Evolutionary conservation across 2,113 vertebrate genomes (phyloP), one percentile per base, ranked within the genome.

Genomic region (Catagonus wagneri): DNA sequence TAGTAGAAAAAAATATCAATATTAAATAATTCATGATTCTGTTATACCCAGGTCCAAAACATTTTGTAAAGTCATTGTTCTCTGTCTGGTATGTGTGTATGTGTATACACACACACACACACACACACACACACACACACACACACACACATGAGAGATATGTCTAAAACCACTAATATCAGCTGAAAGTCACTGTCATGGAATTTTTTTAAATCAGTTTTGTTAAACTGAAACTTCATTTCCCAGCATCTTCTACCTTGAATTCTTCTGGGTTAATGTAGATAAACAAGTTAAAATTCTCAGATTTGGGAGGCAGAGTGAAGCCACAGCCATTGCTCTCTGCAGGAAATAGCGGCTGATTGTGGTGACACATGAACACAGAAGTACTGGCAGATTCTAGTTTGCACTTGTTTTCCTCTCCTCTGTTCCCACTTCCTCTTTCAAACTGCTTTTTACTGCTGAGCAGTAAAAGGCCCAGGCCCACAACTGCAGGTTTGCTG

Each of bases 1-100:
- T 13, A 75, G 16, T 50, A 76, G 27, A 68, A 68, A 91, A 96
- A 72, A 52, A 39, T 25, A 69, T 27, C 1, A 32, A 68, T 72
- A 63, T 92, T 52, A 85, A 84, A 83, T 84, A 76, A 84, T 50
- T 16, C 12, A 56, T 61, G 14, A 13, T 88, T 44, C 12, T 87
- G 2, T 81, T 88, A 81, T 12, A 58, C 0, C 2, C 29, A 92
- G 17, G 50, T 1, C 39, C 10, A 83, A 2, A 58, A 74, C 2
- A 90, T 88, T 81, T 84, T 92, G 0, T 66, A 66, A 58, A 66
- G 6, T 78, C 13, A n/a, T 34, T 6, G 89, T 83, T 15, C 50
- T 83, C 12, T 52, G 13, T 2, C 7, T 79, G n/a, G 65, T 74
- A 17, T n/a, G 12, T n/a, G 11, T 20, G 29, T 54, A 1, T n/a